Evolutionary conservation across 2,888 invertebrate species (phyloP).

Genomic region (Agrilus mali): DNA sequence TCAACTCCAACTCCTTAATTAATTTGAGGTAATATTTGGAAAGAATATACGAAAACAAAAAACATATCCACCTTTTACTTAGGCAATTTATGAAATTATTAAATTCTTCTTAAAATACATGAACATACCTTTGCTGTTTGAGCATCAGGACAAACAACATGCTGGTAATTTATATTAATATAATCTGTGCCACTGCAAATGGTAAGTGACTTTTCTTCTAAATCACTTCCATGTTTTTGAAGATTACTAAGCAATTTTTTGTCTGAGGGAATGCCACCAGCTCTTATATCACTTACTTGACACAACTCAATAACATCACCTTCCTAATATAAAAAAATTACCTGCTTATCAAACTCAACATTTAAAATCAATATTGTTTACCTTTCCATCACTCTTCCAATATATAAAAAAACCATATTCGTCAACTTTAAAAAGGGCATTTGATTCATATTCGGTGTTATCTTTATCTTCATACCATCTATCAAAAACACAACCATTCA

Average conservation of each 20-base stretch:
- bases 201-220: constrained; percentile 90
- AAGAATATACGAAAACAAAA: background rate
- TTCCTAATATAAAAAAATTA: constrained; percentile 50
- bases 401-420: constrained; percentile 97
- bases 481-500: constrained; percentile 83
- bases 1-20: no score
- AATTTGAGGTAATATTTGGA: no score
- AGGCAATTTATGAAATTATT: constrained; percentile 3
- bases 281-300: constrained; percentile 94
- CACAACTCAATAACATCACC: constrained; percentile 97
- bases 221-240: constrained; percentile 60
- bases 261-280: constrained; percentile 88
- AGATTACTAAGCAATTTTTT: constrained; percentile 66
- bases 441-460: constrained; percentile 76
- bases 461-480: constrained; percentile 98
- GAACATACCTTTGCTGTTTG: constrained; percentile 79
- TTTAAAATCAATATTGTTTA: constrained; percentile 31
- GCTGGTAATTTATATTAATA: constrained; percentile 97
- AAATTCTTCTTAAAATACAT: background rate
- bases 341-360: no score
- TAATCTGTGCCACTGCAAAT: constrained; percentile 98
- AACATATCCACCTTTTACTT: background rate
- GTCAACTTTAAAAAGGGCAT: constrained; percentile 87
- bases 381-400: constrained; percentile 94
- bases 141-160: constrained; percentile 88